Conservation (phyloP, 1,140 invertebrate genomes). For the Listronotus bonariensis region DNA sequence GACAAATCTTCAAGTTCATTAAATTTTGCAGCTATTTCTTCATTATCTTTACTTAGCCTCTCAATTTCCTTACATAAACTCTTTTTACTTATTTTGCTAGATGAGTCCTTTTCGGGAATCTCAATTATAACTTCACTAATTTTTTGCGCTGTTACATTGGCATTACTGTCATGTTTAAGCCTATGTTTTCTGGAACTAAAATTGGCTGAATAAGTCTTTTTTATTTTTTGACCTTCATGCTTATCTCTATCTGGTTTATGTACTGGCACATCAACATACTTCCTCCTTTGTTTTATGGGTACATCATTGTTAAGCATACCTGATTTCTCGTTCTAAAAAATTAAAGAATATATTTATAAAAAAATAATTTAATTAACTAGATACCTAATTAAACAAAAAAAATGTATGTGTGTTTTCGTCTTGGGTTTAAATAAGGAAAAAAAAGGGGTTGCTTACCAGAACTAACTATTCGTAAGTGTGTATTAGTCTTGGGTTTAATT, state of each 20-base stretch:
- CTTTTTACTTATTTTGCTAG: conserved; percentile 47
- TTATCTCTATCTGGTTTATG: conserved; percentile 36
- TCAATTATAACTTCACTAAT: conserved; percentile 37
- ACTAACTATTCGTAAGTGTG: no score
- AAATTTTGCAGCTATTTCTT: conserved; percentile 49
- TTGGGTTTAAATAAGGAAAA: no score
- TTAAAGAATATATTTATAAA: no score
- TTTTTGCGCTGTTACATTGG: conserved; percentile 5
- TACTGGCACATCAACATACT: conserved; percentile 45
- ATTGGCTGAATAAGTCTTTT: conserved; percentile 45
- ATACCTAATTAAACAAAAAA: no score
- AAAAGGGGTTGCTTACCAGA: no score
- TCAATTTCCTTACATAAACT: conserved; percentile 54
- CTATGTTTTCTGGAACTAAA: conserved; percentile 39
- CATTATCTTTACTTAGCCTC: conserved; percentile 53
- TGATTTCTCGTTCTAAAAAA: no score
- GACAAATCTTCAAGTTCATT: conserved; percentile 49
- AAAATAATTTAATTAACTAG: no score
- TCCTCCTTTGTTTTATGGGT: conserved; percentile 44
- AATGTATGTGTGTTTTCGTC: no score
- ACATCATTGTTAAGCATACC: conserved; percentile 40
- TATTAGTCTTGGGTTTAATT: no score
- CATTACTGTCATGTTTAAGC: conserved; percentile 21
- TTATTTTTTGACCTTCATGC: conserved; percentile 24
- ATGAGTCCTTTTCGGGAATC: conserved; percentile 30